Conservation (phyloP, 37 sponge, comb jelly and placozoan genomes). For the Eunapius fragilis region DNA sequence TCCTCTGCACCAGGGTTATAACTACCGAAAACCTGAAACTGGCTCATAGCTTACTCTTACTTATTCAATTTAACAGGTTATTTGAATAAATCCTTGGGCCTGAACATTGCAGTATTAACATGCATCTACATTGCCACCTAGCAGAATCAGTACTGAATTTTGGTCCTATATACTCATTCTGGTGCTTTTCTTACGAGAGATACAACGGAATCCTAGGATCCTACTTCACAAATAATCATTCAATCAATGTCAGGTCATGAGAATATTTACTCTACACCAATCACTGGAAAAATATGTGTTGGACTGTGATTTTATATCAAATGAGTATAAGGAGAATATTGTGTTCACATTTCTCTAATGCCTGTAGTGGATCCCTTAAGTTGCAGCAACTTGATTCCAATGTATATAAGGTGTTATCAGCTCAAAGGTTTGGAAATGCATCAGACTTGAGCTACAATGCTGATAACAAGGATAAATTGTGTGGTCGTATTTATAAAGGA, state of each 20-base stretch:
- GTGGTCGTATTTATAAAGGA: background rate
- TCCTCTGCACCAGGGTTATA: conserved; percentile 26
- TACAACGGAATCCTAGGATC: conserved; percentile 65
- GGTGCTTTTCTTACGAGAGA: conserved; percentile 63
- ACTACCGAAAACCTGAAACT: conserved; percentile 12
- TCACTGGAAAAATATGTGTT: background rate
- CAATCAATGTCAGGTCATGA: conserved; percentile 62
- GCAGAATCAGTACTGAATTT: conserved; percentile 48
- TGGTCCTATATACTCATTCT: conserved; percentile 67
- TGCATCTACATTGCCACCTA: conserved; percentile 68
- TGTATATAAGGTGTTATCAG: background rate
- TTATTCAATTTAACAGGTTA: conserved; percentile 11
- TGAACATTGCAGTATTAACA: conserved; percentile 42
- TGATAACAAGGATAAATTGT: background rate
- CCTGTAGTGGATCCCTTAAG: background rate
- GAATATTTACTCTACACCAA: conserved; percentile 19
- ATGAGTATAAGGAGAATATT: background rate
- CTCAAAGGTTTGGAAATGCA: background rate
- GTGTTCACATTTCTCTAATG: background rate
- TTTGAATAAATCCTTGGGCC: conserved; percentile 53
- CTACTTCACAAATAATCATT: conserved; percentile 30
- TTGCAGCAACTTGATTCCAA: background rate
- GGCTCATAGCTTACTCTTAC: conserved; percentile 41
- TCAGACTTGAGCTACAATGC: background rate
- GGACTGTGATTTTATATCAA: background rate